These are phyloP conservation scores for Caenorhabditis wallacei DNA, from an alignment of 2,888 invertebrate genomes.

Conservation along the genomic window DNA sequence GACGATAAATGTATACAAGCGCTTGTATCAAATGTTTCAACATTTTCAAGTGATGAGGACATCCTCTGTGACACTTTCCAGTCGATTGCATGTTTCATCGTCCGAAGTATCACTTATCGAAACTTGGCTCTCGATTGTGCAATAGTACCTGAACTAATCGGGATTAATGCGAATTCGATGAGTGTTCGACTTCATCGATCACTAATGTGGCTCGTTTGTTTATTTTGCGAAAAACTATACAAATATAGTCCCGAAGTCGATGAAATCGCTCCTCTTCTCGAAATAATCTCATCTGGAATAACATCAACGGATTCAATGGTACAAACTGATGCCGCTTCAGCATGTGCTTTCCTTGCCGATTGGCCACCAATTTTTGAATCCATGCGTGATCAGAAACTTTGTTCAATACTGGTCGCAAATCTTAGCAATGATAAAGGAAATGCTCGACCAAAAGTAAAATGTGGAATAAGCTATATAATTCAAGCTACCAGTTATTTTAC, in stretches of 20 bases:
- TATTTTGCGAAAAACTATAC: slow-evolving; percentile 49
- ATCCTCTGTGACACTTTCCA: slow-evolving; percentile 48
- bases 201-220: slow-evolving; percentile 49
- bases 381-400: slow-evolving; percentile 20
- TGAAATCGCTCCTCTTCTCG: slow-evolving; percentile 53
- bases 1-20: slow-evolving; percentile 14
- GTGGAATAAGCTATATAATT: slow-evolving; percentile 55
- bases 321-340: slow-evolving; percentile 50
- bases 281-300: slow-evolving; percentile 48
- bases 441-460: slow-evolving; percentile 34
- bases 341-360: slow-evolving; percentile 47
- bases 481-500: slow-evolving; percentile 58
- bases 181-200: slow-evolving; percentile 28
- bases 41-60: background rate
- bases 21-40: slow-evolving; percentile 13
- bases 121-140: slow-evolving; percentile 59
- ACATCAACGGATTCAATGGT: slow-evolving; percentile 38
- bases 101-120: slow-evolving; percentile 37
- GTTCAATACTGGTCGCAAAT: slow-evolving; percentile 42
- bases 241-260: slow-evolving; percentile 56
- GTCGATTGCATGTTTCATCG: slow-evolving; percentile 43
- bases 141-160: slow-evolving; percentile 48
- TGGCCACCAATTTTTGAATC: slow-evolving; percentile 47
- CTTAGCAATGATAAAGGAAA: slow-evolving; percentile 34
- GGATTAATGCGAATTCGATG: background rate